Evolutionary conservation across 2,888 invertebrate species (phyloP).

Genomic region (Theodoxus fluviatilis): DNA sequence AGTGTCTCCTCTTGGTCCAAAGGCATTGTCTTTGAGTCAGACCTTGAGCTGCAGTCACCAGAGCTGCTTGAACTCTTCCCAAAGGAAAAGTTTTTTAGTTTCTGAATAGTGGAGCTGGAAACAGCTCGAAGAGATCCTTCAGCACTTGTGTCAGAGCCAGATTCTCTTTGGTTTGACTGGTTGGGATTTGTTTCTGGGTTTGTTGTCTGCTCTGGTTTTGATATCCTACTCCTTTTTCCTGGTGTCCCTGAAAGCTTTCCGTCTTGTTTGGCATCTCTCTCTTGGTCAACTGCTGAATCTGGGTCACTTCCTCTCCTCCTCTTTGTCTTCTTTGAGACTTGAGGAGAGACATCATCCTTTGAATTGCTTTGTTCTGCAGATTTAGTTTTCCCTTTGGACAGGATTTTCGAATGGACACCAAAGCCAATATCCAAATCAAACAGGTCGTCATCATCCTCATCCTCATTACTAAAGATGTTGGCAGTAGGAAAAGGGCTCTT

Average conservation of each 20-base stretch:
- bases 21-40: not conserved
- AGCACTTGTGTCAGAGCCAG: not conserved
- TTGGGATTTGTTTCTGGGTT: no score
- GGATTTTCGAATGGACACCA: not conserved
- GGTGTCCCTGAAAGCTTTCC: not conserved
- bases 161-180: no score
- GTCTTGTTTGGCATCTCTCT: not conserved
- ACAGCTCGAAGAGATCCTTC: not conserved
- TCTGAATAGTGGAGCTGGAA: slow-evolving; percentile 27
- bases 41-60: slow-evolving; percentile 9
- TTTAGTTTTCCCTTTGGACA: not conserved
- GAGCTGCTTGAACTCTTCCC: not conserved
- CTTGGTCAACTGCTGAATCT: not conserved
- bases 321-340: no score
- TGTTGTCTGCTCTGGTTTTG: no score
- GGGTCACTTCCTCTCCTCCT: slow-evolving; percentile 10
- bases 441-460: not conserved
- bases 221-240: no score
- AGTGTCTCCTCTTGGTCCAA: not conserved
- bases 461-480: no score
- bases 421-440: not conserved
- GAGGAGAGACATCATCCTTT: no score
- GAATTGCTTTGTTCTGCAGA: not conserved
- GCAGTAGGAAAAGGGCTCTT: not conserved
- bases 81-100: slow-evolving; percentile 33